Percentiles rank a stretch among this genome's conserved stretches.
Evolutionary conservation across 2,113 vertebrate species (phyloP).

Genomic region (Embiotoca jacksoni): DNA sequence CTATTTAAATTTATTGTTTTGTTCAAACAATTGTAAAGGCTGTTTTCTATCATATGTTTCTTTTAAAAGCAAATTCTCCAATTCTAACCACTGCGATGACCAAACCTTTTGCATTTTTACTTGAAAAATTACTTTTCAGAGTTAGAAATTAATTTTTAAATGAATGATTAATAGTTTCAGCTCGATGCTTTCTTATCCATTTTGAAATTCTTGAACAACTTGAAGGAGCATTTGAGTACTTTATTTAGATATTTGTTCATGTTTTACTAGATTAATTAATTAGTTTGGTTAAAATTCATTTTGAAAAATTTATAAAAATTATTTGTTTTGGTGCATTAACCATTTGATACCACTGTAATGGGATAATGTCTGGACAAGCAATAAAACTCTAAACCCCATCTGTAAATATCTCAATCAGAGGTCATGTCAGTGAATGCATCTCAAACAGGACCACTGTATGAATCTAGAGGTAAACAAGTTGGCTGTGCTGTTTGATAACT

Average conservation of each 20-base stretch:
- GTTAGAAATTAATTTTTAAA: background rate
- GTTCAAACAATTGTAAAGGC: background rate
- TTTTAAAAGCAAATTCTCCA: background rate
- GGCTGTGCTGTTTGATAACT: constrained; percentile 66
- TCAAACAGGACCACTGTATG: background rate
- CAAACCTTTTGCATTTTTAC: background rate
- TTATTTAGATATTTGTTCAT: background rate
- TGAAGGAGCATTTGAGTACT: background rate
- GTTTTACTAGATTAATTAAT: no score
- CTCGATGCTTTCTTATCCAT: background rate
- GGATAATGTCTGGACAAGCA: no score
- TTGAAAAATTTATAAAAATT: no score
- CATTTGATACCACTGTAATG: no score
- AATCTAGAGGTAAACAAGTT: constrained; percentile 6
- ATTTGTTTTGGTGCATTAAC: no score
- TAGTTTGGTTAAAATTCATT: no score
- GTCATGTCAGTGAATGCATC: background rate
- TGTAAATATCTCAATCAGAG: background rate
- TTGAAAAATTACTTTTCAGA: background rate
- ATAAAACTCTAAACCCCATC: background rate
- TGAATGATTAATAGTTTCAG: background rate
- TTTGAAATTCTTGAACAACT: background rate
- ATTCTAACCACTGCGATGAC: background rate
- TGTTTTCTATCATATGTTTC: background rate
- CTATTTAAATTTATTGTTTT: no score